phyloP scores from a whole-genome alignment of 2,797 vertebrate genomes.

The Lithobates sylvaticus region DNA sequence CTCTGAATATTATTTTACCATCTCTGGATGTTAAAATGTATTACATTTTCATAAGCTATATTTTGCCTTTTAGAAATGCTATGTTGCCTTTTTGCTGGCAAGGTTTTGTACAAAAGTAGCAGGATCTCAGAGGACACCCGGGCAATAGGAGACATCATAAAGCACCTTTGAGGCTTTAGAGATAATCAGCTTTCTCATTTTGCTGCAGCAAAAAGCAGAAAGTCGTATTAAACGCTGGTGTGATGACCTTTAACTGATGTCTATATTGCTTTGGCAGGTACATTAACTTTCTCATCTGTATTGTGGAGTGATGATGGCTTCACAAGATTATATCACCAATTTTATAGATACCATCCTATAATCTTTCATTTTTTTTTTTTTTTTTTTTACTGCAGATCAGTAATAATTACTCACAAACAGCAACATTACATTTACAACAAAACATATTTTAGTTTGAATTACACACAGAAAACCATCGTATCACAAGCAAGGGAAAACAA shows the following conservation, averaged over 20 bases:
- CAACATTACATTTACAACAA: conserved; percentile 10
- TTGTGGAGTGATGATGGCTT: conserved; percentile 47
- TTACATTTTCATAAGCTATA: background rate
- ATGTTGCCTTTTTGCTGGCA: background rate
- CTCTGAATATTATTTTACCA: too few species aligned
- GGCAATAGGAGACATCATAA: conserved; percentile 33
- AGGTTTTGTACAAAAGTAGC: background rate
- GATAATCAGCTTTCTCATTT: conserved; percentile 55
- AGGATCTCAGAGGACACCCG: conserved; percentile 28
- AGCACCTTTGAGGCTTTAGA: conserved; percentile 56
- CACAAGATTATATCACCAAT: conserved; percentile 36
- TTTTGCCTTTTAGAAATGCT: background rate
- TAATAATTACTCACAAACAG: conserved; percentile 33
- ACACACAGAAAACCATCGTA: background rate
- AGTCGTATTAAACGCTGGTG: conserved; percentile 52
- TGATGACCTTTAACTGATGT: conserved; percentile 58
- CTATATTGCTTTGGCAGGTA: conserved; percentile 59
- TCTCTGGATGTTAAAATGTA: too few species aligned
- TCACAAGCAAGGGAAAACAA: background rate
- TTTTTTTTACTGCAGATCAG: conserved; percentile 32
- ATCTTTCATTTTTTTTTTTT: conserved; percentile 29
- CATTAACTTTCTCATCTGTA: conserved; percentile 52
- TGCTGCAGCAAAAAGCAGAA: conserved; percentile 45
- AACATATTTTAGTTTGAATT: conserved; percentile 9
- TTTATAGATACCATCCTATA: conserved; percentile 34